A percentile compares a stretch with the other conserved stretches of the same genome.
These are phyloP conservation scores for Drosophila buzzatii DNA, from an alignment of 2,888 invertebrate genomes.

Conservation along the genomic window DNA sequence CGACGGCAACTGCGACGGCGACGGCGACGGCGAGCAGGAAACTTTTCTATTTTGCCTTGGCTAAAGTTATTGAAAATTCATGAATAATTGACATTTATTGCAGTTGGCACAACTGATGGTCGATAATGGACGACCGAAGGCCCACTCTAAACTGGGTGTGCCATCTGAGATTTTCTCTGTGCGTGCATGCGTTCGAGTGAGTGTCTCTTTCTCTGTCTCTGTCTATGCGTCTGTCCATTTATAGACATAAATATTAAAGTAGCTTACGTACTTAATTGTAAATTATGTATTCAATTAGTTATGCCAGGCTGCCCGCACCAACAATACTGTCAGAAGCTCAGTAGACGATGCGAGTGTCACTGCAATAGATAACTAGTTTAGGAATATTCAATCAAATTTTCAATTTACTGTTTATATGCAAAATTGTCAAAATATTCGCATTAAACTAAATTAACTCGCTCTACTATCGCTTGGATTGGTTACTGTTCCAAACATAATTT, in stretches of 20 bases:
- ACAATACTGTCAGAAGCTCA: not conserved
- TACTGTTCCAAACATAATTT: too few relatives aligned
- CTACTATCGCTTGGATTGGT: too few relatives aligned
- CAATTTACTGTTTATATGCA: conserved; percentile 30
- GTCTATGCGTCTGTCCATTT: conserved; percentile 50
- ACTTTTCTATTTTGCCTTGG: conserved; percentile 70
- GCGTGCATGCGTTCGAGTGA: not conserved
- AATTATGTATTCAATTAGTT: conserved; percentile 79
- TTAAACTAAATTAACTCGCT: not conserved
- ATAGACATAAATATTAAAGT: conserved; percentile 76
- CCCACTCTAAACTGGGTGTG: conserved; percentile 23
- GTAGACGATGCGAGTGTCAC: conserved; percentile 13
- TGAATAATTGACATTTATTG: conserved; percentile 80
- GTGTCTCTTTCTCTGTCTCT: conserved; percentile 39
- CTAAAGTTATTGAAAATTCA: conserved; percentile 78
- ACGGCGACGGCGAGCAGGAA: conserved; percentile 40
- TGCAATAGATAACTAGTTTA: conserved; percentile 21
- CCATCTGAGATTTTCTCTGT: conserved; percentile 16
- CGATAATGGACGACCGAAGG: conserved; percentile 64
- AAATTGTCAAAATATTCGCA: conserved; percentile 5
- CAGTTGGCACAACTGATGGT: conserved; percentile 78
- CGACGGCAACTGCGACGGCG: conserved; percentile 23
- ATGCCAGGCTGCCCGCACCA: conserved; percentile 50
- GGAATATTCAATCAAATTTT: conserved; percentile 51
- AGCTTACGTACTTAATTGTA: conserved; percentile 78